These are phyloP conservation scores for Atlantisia rogersi DNA, from an alignment of 2,113 vertebrate species.

Conservation along the genomic window DNA sequence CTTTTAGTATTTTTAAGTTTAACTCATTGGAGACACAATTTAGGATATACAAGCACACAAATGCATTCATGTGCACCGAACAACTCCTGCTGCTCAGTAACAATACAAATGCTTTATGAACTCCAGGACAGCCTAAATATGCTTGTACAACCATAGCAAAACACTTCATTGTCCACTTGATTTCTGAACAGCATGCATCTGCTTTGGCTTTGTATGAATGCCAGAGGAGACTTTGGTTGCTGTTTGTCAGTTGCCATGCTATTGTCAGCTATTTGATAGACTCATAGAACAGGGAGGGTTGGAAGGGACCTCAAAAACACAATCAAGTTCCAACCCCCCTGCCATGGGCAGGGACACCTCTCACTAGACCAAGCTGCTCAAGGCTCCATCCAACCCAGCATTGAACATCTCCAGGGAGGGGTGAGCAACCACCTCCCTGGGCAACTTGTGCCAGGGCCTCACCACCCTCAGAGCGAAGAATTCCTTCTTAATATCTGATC, in stretches of 20 bases:
- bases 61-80: neutral
- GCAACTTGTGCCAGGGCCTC: no score
- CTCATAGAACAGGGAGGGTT: no score
- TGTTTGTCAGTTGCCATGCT: neutral
- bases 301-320: no score
- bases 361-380: no score
- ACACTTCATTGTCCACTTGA: neutral
- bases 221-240: neutral
- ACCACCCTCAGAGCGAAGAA: no score
- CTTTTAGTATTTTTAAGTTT: neutral
- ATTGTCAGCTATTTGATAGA: neutral
- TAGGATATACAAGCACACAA: neutral
- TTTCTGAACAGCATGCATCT: neutral
- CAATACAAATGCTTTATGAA: neutral
- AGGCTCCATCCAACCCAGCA: no score
- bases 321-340: no score
- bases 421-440: no score
- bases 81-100: neutral
- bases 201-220: neutral
- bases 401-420: no score
- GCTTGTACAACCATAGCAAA: neutral
- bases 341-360: no score
- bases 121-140: neutral
- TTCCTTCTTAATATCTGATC: no score
- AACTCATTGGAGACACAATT: neutral